phyloP scores from a whole-genome alignment of 2,888 invertebrate species.

The Operophtera brumata region DNA sequence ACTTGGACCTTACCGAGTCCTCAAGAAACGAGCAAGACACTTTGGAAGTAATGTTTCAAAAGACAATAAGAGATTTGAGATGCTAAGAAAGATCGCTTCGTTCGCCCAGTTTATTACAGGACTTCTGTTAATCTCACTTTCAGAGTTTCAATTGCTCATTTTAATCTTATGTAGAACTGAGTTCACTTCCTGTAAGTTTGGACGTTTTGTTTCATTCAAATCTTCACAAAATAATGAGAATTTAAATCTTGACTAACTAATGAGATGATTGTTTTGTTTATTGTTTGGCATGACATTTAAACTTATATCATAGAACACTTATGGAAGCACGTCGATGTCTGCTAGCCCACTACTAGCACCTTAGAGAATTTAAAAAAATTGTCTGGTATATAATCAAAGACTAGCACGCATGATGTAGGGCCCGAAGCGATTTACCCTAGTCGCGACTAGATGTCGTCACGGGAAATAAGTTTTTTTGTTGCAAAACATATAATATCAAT shows the following conservation, averaged over 20 bases:
- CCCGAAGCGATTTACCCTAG: no score
- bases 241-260: no score
- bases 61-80: constrained; percentile 54
- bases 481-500: no score
- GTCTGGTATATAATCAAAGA: no score
- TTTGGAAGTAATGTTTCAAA: constrained; percentile 52
- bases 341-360: no score
- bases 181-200: constrained; percentile 10
- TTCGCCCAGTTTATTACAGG: constrained; percentile 48
- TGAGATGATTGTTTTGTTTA: not conserved
- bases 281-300: not conserved
- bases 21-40: constrained; percentile 43
- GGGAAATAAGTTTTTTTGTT: no score
- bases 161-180: constrained; percentile 26
- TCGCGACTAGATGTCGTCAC: no score
- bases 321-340: no score
- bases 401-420: no score
- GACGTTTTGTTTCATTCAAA: constrained; percentile 7
- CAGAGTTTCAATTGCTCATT: constrained; percentile 35
- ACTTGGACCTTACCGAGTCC: constrained; percentile 36
- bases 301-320: no score
- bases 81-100: constrained; percentile 51
- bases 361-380: no score
- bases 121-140: constrained; percentile 36
- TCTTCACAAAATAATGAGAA: no score